Evolutionary conservation across 2,888 invertebrate species (phyloP).

Genomic region (Lycaena phlaeas): DNA sequence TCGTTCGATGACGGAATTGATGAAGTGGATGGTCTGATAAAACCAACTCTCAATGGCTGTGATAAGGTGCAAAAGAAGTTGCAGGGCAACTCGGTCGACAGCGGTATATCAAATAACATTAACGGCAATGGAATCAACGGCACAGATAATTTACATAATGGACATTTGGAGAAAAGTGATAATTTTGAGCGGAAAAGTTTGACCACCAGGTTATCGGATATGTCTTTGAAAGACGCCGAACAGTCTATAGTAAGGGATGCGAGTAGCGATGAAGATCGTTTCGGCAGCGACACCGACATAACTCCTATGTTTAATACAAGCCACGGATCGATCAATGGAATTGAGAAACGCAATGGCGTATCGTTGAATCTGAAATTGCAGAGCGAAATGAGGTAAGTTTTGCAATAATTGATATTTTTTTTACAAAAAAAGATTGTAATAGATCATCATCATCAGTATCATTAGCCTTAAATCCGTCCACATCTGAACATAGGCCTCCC

Average conservation of each 20-base stretch:
- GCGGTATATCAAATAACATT: constrained; percentile 57
- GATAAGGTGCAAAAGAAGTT: constrained; percentile 40
- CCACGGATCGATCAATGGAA: constrained; percentile 31
- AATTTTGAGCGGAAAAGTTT: constrained; percentile 33
- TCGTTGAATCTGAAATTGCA: constrained; percentile 59
- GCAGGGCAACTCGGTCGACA: constrained; percentile 58
- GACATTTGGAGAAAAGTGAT: constrained; percentile 21
- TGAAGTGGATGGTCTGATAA: constrained; percentile 47
- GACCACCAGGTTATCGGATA: constrained; percentile 45
- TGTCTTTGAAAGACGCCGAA: constrained; percentile 51
- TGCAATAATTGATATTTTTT: too few relatives aligned
- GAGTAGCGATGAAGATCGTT: constrained; percentile 55
- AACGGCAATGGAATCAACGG: constrained; percentile 30
- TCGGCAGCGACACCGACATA: constrained; percentile 48
- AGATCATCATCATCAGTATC: too few relatives aligned
- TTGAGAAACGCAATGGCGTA: constrained; percentile 50
- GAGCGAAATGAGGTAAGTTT: constrained; percentile 55
- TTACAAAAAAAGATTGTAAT: too few relatives aligned
- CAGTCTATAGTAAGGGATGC: constrained; percentile 32
- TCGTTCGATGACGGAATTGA: constrained; percentile 60
- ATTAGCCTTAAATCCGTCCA: too few relatives aligned
- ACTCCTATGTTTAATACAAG: constrained; percentile 35
- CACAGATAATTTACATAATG: constrained; percentile 29
- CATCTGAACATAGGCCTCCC: too few relatives aligned
- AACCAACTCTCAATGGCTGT: constrained; percentile 31